Percentiles rank a stretch among this genome's conserved stretches.
phyloP scores from a whole-genome alignment of 2,797 vertebrate species.

The Helarctos malayanus region DNA sequence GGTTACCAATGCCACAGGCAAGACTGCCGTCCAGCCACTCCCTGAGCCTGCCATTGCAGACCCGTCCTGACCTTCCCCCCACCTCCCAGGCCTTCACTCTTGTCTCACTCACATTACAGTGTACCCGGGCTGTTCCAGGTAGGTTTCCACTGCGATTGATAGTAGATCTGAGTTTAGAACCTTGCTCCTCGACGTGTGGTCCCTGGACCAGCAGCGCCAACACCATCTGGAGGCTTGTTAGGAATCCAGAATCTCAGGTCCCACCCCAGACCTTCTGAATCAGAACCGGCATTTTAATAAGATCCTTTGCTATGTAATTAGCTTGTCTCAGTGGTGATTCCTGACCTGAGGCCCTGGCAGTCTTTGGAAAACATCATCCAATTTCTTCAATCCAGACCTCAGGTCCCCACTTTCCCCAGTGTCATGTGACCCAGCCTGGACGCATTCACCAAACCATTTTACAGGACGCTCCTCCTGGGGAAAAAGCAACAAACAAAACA shows the following conservation, averaged over 20 bases:
- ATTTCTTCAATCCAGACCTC: background rate
- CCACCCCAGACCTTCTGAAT: background rate
- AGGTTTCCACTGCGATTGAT: background rate
- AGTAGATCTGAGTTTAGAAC: background rate
- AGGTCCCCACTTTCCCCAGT: too few relatives aligned
- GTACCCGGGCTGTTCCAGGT: background rate
- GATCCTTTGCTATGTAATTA: background rate
- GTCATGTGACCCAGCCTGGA: background rate
- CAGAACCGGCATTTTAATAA: background rate
- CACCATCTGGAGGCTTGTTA: background rate
- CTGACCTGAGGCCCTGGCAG: background rate
- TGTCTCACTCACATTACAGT: background rate
- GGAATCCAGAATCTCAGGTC: background rate
- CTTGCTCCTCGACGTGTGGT: background rate
- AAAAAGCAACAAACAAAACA: background rate
- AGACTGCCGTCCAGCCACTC: background rate
- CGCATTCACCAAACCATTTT: background rate
- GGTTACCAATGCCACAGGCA: background rate
- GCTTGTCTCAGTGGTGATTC: background rate
- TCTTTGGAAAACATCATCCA: background rate
- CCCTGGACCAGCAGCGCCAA: background rate
- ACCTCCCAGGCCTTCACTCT: background rate
- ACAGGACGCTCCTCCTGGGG: background rate
- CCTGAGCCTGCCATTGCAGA: background rate
- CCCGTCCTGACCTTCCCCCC: too few relatives aligned